Base-by-base conservation (phyloP, 2,888 invertebrate species). In the Drosophila colorata region DNA sequence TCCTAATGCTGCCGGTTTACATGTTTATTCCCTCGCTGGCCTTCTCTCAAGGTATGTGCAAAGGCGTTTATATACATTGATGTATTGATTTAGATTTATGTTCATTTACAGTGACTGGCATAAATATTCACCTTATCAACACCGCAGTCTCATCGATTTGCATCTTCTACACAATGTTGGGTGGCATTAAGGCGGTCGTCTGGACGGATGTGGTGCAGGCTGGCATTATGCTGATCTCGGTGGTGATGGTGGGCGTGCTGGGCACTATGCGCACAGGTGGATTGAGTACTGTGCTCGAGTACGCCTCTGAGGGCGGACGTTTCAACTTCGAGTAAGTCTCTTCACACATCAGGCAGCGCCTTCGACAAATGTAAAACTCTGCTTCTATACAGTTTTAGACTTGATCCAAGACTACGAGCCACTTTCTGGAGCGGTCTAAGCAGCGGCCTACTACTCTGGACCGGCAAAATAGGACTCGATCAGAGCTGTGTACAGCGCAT, bases 401-500 rank as follows among this genome's bases (percentile, higher is more conserved):
- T 94, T 0, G 95, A 95, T 88, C 94, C 95, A 25, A 94, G 94
- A 41, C 93, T 94, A 46, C 93, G 96, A 25, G 94, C 94, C 66
- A 94, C 95, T 0, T 92, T 95, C 20, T 95, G 95, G 94, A 93
- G 93, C 33, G 93, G 94, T 23, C 81, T 94, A 9, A 91, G 94
- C 65, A 94, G 94, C 28, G 95, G 95, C 5, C 93, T 94, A 56
- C 89, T 94, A 11, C 93, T 95, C 67, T 95, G 95, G 94, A 93
- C 94, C 8, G 93, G 95, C 2, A 94, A 95, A 78, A 94, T 95
- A 84, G 93, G 95, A 9, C 94, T 95, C 18, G 95, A 95, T 92
- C 96, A 96, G 91, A 95, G 95, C 48, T 95, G 95, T 93, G 95
- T 96, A 0, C 96, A 96, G 85, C 93, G 95, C 60, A 95, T 95